Evolutionary conservation across 2,113 vertebrate genomes (phyloP), one percentile per base, ranked within the genome.

Genomic region (Anoura caudifer): DNA sequence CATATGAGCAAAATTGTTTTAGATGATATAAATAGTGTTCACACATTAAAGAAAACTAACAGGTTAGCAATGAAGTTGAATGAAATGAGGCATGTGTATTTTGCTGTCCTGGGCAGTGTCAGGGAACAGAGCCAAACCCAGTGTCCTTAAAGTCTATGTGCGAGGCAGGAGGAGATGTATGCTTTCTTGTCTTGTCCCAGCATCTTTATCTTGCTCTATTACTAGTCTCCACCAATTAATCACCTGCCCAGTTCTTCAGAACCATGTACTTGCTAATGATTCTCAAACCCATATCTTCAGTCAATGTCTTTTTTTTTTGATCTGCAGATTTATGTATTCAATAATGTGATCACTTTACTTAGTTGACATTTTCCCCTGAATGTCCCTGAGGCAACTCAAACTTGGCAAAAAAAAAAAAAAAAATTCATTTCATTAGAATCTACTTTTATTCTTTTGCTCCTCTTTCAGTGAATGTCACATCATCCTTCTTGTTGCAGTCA

Each of bases 1-100:
- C 22, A 4, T 22, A 5, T 54, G 36, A 95, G 26, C 69, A 84
- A 87, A 76, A 80, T 75, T 45, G 43, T 56, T 82, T 95, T 76
- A 76, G n/a, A 38, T 92, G 38, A 16, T 73, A 15, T 69, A 28
- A 93, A 20, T 59, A 17, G 4, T 59, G 28, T 54, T 90, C 12
- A 56, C 59, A 36, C 41, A 52, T 77, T 92, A 87, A 96, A 70
- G 50, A 33, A 41, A 93, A 91, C 56, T 11, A 54, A 56, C 43
- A 89, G 26, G 1, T 86, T 94, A 54, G 15, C 4, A 26, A 54
- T 95, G 26, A 73, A 87, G 16, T 52, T 43, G n/a, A 79, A 69
- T 54, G 26, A 69, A 91, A 77, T 54, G 20, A 56, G 67, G 2
- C 17, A 41, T 81, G 10, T n/a, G 13, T 17, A 10, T 63, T 65